These are phyloP conservation scores for Leuciscus idus DNA, from an alignment of 2,113 vertebrate genomes.

Conservation along the genomic window DNA sequence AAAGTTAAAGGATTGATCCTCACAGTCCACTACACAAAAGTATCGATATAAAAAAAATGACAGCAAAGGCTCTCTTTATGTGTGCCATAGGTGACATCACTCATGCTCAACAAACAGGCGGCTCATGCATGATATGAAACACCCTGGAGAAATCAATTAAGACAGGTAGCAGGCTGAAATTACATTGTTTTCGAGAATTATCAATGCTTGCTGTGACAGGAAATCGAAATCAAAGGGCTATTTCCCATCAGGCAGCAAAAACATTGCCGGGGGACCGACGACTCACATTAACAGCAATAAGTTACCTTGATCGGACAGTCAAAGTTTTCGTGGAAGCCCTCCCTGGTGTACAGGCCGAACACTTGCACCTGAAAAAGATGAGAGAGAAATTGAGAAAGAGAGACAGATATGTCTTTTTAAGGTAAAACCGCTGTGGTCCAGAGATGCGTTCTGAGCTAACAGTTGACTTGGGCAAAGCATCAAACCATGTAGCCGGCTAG, in stretches of 20 bases:
- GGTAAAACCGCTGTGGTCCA: slow-evolving; percentile 19
- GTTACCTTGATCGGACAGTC: slow-evolving; percentile 98
- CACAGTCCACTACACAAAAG: not conserved
- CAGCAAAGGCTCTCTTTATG: slow-evolving; percentile 28
- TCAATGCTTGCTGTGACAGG: slow-evolving; percentile 39
- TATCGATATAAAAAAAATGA: slow-evolving; percentile 20
- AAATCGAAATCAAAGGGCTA: slow-evolving; percentile 46
- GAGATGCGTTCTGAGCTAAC: not conserved
- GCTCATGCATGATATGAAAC: slow-evolving; percentile 44
- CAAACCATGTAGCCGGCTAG: slow-evolving; percentile 44
- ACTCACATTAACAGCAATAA: slow-evolving; percentile 30
- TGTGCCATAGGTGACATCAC: slow-evolving; percentile 38
- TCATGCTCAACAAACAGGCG: slow-evolving; percentile 32
- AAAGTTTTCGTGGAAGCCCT: slow-evolving; percentile 95
- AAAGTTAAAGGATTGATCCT: slow-evolving; percentile 33
- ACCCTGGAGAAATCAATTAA: slow-evolving; percentile 55
- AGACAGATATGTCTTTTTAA: slow-evolving; percentile 51
- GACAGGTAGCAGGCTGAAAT: slow-evolving; percentile 28
- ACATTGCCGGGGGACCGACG: not conserved
- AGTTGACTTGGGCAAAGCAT: slow-evolving; percentile 36
- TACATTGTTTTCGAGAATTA: slow-evolving; percentile 47
- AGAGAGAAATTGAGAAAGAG: slow-evolving; percentile 50
- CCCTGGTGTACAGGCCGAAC: slow-evolving; percentile 92
- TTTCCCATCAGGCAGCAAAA: slow-evolving; percentile 30
- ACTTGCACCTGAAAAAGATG: slow-evolving; percentile 87